Evolutionary conservation across 2,888 invertebrate species (phyloP).

Genomic region (Drosophila trichaetosa): DNA sequence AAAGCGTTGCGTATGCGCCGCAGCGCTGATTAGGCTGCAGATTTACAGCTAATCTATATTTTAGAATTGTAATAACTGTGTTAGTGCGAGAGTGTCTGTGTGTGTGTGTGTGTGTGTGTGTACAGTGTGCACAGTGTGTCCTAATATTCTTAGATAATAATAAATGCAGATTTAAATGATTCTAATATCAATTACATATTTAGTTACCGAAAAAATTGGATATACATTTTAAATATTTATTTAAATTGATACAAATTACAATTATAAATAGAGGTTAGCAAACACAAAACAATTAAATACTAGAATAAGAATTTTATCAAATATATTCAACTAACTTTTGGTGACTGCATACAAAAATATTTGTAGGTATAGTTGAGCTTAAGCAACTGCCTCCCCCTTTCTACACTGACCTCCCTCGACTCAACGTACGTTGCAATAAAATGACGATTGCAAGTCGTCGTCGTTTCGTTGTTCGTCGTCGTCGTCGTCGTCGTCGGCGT

Average conservation of each 20-base stretch:
- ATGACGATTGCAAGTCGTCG: slow-evolving; percentile 48
- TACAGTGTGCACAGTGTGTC: background rate
- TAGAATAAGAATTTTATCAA: background rate
- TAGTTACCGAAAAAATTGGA: background rate
- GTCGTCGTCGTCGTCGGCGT: slow-evolving; percentile 5
- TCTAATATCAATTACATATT: background rate
- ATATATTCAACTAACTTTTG: background rate
- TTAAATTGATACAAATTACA: background rate
- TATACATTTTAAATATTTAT: background rate
- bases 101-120: background rate
- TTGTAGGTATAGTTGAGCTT: slow-evolving; percentile 34
- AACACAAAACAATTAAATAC: background rate
- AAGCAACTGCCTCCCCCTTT: background rate
- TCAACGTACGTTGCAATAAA: slow-evolving; percentile 22
- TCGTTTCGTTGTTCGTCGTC: slow-evolving; percentile 4
- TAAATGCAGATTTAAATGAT: background rate
- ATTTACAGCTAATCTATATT: slow-evolving; percentile 81
- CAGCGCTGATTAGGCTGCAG: slow-evolving; percentile 66
- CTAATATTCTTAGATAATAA: background rate
- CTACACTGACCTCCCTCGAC: background rate
- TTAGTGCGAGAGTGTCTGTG: background rate
- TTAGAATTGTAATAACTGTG: slow-evolving; percentile 58
- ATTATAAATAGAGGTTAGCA: background rate
- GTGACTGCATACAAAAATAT: slow-evolving; percentile 26
- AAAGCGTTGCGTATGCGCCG: slow-evolving; percentile 41